Conservation (phyloP, 2,888 invertebrate species). For the Leptopilina drosophilae region DNA sequence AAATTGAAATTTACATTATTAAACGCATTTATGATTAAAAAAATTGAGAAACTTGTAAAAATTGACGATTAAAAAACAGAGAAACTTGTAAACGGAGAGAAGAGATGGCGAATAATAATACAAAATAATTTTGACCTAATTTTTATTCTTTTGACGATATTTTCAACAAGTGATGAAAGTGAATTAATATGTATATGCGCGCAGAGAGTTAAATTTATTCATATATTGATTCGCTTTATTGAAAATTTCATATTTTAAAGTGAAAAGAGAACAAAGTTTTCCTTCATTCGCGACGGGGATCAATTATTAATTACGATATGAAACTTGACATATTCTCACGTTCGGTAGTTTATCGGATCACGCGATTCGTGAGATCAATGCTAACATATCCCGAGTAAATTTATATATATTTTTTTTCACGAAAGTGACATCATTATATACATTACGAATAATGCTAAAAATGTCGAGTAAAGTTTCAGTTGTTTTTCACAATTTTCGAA, state of each 20-base stretch:
- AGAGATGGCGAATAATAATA: too few relatives aligned
- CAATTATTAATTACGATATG: conserved; percentile 30
- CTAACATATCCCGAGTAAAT: conserved; percentile 13
- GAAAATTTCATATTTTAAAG: conserved; percentile 40
- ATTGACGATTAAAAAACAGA: too few relatives aligned
- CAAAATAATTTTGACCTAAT: too few relatives aligned
- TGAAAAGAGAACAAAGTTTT: conserved; percentile 40
- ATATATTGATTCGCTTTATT: not conserved
- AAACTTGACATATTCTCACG: conserved; percentile 58
- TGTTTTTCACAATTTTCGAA: not conserved
- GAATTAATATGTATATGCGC: too few relatives aligned
- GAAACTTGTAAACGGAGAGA: too few relatives aligned
- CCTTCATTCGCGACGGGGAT: conserved; percentile 31
- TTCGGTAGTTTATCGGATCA: conserved; percentile 50
- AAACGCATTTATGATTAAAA: too few relatives aligned
- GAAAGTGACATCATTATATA: conserved; percentile 36
- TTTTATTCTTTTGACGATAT: too few relatives aligned
- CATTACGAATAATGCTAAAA: not conserved
- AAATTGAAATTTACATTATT: too few relatives aligned
- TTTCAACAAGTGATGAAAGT: too few relatives aligned
- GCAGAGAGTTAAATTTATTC: not conserved
- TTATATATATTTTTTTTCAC: not conserved
- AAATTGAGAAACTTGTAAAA: too few relatives aligned
- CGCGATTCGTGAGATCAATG: conserved; percentile 48
- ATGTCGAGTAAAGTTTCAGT: not conserved